Evolutionary conservation across 2,797 vertebrate species (phyloP).

Genomic region (Taenioides sp.): DNA sequence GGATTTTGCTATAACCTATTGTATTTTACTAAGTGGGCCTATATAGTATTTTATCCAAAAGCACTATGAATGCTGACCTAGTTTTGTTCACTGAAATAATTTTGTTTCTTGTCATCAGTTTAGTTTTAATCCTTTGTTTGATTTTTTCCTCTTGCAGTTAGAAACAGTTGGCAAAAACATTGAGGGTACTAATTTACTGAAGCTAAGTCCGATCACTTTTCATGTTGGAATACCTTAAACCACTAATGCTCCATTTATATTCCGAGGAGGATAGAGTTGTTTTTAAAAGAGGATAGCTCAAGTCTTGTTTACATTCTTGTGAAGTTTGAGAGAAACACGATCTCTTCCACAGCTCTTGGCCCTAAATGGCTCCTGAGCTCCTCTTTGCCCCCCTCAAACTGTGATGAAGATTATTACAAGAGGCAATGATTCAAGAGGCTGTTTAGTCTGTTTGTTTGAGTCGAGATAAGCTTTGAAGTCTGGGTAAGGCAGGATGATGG

Average conservation of each 20-base stretch:
- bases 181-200: background rate
- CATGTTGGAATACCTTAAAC: background rate
- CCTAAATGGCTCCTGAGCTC: constrained; percentile 66
- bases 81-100: background rate
- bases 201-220: background rate
- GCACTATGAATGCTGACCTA: background rate
- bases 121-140: no score
- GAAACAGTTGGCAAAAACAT: background rate
- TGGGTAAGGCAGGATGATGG: constrained; percentile 75
- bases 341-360: constrained; percentile 66
- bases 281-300: constrained; percentile 49
- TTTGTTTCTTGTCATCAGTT: background rate
- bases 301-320: constrained; percentile 74
- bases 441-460: constrained; percentile 66
- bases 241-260: constrained; percentile 7
- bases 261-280: background rate
- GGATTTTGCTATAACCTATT: background rate
- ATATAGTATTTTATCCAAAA: background rate
- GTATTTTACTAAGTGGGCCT: background rate
- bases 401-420: constrained; percentile 72
- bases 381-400: constrained; percentile 39
- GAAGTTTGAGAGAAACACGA: constrained; percentile 68
- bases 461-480: constrained; percentile 76
- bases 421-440: constrained; percentile 74
- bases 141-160: no score